These are phyloP conservation scores for Montipora cactus DNA, from an alignment of 64 coral and sea anemone genomes.

Conservation along the genomic window DNA sequence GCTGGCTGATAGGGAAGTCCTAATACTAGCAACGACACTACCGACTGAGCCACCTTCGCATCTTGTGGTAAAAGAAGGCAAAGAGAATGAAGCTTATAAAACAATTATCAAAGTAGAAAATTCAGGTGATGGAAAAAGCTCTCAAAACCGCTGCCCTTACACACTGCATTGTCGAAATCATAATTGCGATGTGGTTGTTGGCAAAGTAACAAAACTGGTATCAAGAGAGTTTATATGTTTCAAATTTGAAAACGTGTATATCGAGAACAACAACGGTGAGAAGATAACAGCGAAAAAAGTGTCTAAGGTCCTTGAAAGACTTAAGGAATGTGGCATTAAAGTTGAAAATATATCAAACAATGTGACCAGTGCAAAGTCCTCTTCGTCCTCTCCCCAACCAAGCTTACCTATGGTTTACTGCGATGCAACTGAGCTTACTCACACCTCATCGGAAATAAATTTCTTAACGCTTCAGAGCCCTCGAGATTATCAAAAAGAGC, in stretches of 20 bases:
- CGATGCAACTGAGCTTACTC: slow-evolving; percentile 34
- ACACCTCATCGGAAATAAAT: slow-evolving; percentile 45
- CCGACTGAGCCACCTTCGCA: slow-evolving; percentile 59
- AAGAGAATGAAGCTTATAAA: slow-evolving; percentile 6
- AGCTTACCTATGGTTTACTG: slow-evolving; percentile 78
- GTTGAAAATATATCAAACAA: slow-evolving; percentile 11
- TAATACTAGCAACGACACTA: slow-evolving; percentile 32
- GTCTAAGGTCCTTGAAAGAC: slow-evolving; percentile 30
- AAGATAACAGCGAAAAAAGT: slow-evolving; percentile 69
- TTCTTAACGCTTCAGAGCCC: slow-evolving; percentile 62
- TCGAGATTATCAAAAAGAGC: slow-evolving; percentile 85
- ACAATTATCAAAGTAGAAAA: slow-evolving; percentile 50
- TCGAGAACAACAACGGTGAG: background rate
- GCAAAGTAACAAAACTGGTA: slow-evolving; percentile 43
- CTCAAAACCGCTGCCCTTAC: slow-evolving; percentile 47
- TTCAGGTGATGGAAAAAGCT: slow-evolving; percentile 31
- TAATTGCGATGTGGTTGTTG: slow-evolving; percentile 33
- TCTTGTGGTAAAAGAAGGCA: slow-evolving; percentile 47
- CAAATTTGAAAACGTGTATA: slow-evolving; percentile 66
- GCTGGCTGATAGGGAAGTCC: slow-evolving; percentile 49
- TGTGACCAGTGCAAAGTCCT: background rate
- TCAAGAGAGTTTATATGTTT: slow-evolving; percentile 62
- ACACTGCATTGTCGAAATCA: slow-evolving; percentile 46
- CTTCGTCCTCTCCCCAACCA: background rate
- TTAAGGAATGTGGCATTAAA: slow-evolving; percentile 59